These are phyloP conservation scores for Momotus momota DNA, from an alignment of 2,797 vertebrate genomes.

Conservation along the genomic window DNA sequence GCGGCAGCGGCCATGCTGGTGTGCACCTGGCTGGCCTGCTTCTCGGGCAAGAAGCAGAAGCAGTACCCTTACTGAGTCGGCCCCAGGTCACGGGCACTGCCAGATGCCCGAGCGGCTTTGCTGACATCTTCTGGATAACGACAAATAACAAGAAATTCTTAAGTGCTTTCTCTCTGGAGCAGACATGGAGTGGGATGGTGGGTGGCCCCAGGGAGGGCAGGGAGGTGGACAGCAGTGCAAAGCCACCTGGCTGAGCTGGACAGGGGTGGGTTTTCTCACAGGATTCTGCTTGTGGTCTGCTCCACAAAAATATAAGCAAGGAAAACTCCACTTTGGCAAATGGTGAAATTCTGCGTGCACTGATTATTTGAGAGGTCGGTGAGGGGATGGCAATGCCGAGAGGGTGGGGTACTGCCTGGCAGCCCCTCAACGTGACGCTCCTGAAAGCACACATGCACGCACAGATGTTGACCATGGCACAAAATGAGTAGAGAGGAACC, in stretches of 20 bases:
- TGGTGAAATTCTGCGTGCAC: background rate
- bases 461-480: slow-evolving; percentile 21
- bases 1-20: slow-evolving; percentile 90
- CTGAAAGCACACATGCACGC: slow-evolving; percentile 63
- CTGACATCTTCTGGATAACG: background rate
- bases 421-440: background rate
- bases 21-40: slow-evolving; percentile 96
- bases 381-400: background rate
- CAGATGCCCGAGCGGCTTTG: background rate
- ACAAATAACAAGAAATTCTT: background rate
- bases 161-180: slow-evolving; percentile 23
- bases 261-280: background rate
- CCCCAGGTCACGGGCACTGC: rapidly evolving
- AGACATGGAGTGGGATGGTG: background rate
- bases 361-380: background rate
- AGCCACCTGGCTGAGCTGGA: background rate
- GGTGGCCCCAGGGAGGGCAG: background rate
- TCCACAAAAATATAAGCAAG: background rate
- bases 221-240: background rate
- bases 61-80: slow-evolving; percentile 91
- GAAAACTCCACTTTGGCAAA: slow-evolving; percentile 29
- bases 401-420: background rate
- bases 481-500: slow-evolving; percentile 1
- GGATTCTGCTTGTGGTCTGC: background rate
- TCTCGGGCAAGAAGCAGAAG: slow-evolving; percentile 96